These are phyloP conservation scores for Sander vitreus DNA, from an alignment of 2,113 vertebrate species.

Conservation along the genomic window DNA sequence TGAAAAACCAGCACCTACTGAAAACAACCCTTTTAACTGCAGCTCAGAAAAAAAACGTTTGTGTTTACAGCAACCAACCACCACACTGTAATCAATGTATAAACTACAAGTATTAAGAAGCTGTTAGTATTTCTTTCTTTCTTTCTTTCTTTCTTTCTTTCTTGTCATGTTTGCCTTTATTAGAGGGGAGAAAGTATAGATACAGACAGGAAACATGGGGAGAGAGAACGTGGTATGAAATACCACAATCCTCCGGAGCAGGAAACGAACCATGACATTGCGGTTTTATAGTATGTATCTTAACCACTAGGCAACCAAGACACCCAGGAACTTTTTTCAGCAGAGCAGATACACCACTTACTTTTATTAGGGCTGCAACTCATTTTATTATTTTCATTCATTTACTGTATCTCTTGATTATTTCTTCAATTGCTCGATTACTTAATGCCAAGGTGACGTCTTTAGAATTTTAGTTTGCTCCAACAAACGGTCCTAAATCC, in stretches of 20 bases:
- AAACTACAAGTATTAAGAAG: background rate
- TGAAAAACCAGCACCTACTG: conserved; percentile 18
- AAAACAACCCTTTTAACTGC: background rate
- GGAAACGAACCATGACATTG: conserved; percentile 5
- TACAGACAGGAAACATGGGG: background rate
- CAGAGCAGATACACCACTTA: background rate
- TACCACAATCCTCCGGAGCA: background rate
- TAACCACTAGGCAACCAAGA: conserved; percentile 1
- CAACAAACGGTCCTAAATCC: background rate
- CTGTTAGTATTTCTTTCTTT: background rate
- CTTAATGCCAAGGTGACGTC: background rate
- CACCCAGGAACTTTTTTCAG: conserved; percentile 1
- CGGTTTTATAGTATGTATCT: background rate
- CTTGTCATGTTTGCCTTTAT: background rate
- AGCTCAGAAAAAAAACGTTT: conserved; percentile 26
- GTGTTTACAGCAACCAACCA: background rate
- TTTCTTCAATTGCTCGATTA: background rate
- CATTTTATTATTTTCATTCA: too few species aligned
- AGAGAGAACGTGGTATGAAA: background rate
- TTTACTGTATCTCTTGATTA: background rate
- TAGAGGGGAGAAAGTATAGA: background rate
- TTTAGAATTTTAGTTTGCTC: background rate
- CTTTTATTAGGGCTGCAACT: background rate
- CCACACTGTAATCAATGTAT: background rate
- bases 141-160: too few species aligned